A percentile compares a stretch with the other conserved stretches of the same genome.
Conservation (phyloP, 2,888 invertebrate genomes). For the Synergus laeviventris region DNA sequence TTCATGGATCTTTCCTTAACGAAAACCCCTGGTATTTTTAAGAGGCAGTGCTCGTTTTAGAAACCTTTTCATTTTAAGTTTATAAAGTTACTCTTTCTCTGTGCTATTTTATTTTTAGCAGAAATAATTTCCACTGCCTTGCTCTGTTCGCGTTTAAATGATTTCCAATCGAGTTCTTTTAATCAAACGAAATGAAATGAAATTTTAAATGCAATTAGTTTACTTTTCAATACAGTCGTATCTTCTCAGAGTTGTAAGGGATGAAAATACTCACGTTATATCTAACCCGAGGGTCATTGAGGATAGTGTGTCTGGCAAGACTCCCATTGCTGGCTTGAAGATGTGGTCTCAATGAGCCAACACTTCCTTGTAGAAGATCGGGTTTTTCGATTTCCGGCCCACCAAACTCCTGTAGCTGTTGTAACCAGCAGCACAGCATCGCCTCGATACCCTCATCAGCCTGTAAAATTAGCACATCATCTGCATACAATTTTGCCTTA, state of each 20-base stretch:
- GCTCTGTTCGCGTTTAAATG: slow-evolving; percentile 8
- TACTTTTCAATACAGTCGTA: background rate
- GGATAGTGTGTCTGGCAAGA: slow-evolving; percentile 79
- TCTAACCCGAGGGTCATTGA: slow-evolving; percentile 86
- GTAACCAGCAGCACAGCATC: slow-evolving; percentile 91
- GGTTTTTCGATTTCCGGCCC: slow-evolving; percentile 91
- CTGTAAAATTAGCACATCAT: slow-evolving; percentile 69
- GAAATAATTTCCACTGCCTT: background rate
- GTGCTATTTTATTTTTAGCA: slow-evolving; percentile 14
- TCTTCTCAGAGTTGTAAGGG: background rate
- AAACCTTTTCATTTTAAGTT: slow-evolving; percentile 5
- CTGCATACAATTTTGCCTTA: background rate
- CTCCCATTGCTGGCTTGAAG: slow-evolving; percentile 77
- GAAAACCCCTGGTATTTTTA: background rate
- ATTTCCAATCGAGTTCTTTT: background rate
- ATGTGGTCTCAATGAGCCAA: slow-evolving; percentile 79
- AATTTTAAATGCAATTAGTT: no score
- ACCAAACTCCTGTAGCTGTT: slow-evolving; percentile 89
- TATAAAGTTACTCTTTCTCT: slow-evolving; percentile 12
- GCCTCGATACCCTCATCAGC: slow-evolving; percentile 90
- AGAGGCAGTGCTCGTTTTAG: background rate
- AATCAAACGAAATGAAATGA: no score
- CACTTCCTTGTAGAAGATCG: slow-evolving; percentile 87
- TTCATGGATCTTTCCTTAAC: background rate
- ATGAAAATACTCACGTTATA: slow-evolving; percentile 84